Evolutionary conservation across 2,888 invertebrate species (phyloP), one percentile per base, ranked within the genome.

Genomic region (Ornithoptera priamus): DNA sequence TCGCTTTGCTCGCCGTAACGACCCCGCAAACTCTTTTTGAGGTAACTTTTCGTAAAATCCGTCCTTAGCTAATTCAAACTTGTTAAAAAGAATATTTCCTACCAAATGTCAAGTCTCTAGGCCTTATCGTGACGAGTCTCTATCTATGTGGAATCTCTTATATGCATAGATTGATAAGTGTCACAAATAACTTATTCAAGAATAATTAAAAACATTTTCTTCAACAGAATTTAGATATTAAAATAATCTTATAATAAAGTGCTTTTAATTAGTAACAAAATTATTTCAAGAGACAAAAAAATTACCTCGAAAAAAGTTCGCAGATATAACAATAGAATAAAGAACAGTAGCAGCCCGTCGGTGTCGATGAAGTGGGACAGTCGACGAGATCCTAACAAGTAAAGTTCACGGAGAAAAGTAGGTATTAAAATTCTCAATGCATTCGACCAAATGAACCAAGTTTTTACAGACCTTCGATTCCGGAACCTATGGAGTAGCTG

Each of bases 361-460:
- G 75, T 77, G 75, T 50, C 75, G 74, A 78, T 76, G 71, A 80
- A 78, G 73, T 77, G 75, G 73, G 79, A 78, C 77, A 79, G 76
- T 78, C 80, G 82, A 84, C 83, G 81, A 84, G 82, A 80, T 83
- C 80, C 80, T 87, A 88, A 86, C 86, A 85, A 90, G 86, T 85
- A 85, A 84, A 89, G 87, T 87, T 88, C 81, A 84, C 86, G 85
- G 85, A 85, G 87, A 85, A 85, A 86, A 82, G 74, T 86, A 85
- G 83, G 87, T 86, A 90, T 91, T 92, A 89, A 90, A 89, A 92
- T 92, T 92, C 92, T 81, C 84, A 79, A 85, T 90, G 90, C 90
- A 90, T 90, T 87, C 86, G 83, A 83, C 87, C 87, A 91, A 92
- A 92, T 88, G 91, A 92, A 92, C 88, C 90, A 89, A 91, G 87